phyloP scores from a whole-genome alignment of 1,140 invertebrate species.

The Cyrtorhinus lividipennis region DNA sequence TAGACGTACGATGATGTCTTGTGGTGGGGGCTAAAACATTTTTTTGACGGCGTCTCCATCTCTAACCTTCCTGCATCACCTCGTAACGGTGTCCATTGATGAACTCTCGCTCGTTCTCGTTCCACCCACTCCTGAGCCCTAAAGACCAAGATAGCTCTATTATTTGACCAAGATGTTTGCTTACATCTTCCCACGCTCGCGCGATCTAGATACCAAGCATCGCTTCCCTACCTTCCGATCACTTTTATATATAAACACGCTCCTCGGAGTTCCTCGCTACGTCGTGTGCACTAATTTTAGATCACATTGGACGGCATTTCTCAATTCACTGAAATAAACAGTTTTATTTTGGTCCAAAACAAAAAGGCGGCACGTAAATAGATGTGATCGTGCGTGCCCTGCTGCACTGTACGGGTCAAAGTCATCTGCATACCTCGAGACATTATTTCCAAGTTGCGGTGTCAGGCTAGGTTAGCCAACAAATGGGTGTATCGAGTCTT shows the following conservation, averaged over 20 bases:
- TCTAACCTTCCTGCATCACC: not conserved
- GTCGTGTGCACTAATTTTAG: not conserved
- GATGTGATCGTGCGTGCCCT: too few species aligned
- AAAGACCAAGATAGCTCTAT: constrained; percentile 2
- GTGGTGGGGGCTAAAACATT: not conserved
- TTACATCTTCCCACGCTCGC: not conserved
- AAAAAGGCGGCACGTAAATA: too few species aligned
- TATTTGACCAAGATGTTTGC: constrained; percentile 5
- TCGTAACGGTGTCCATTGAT: constrained; percentile 2
- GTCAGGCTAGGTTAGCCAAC: too few species aligned
- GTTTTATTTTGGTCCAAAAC: too few species aligned
- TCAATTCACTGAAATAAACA: not conserved
- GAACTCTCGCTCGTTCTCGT: not conserved
- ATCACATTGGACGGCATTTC: not conserved
- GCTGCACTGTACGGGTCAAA: too few species aligned
- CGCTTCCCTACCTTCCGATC: constrained; percentile 3
- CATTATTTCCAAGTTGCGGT: too few species aligned
- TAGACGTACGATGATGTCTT: not conserved
- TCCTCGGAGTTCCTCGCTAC: not conserved
- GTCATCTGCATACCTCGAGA: too few species aligned
- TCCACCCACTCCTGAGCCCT: not conserved
- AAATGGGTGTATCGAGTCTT: too few species aligned
- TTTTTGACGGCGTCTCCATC: not conserved
- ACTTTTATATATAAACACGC: not conserved
- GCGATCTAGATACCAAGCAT: constrained; percentile 1